These are phyloP conservation scores for Chlamydotis undulata DNA, from an alignment of 2,113 vertebrate species.

Conservation along the genomic window DNA sequence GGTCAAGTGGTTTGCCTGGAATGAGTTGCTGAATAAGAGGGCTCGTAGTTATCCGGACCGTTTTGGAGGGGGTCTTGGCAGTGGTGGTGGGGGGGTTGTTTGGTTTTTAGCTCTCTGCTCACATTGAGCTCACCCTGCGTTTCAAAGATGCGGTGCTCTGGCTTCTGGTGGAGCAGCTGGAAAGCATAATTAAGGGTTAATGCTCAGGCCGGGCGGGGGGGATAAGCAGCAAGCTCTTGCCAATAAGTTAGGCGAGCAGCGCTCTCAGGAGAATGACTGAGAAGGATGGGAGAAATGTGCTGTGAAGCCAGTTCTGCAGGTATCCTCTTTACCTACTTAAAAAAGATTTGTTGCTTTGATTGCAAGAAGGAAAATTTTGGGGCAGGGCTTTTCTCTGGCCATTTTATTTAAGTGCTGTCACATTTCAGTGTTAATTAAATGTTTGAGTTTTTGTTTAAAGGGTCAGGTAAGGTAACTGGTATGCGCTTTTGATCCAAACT, in stretches of 20 bases:
- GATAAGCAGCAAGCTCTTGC: background rate
- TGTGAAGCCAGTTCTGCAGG: slow-evolving; percentile 1
- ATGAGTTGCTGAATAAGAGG: background rate
- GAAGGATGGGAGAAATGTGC: slow-evolving; percentile 37
- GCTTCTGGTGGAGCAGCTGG: background rate
- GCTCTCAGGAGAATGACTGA: background rate
- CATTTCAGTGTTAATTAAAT: background rate
- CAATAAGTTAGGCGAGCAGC: background rate
- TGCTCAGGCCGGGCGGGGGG: background rate
- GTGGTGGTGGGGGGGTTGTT: background rate
- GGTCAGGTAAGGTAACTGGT: background rate
- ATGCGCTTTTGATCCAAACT: background rate
- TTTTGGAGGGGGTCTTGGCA: background rate
- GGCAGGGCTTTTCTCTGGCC: background rate
- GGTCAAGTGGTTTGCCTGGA: background rate
- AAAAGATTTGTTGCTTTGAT: background rate
- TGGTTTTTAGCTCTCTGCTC: background rate
- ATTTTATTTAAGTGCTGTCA: background rate
- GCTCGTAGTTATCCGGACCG: background rate
- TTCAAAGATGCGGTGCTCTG: background rate
- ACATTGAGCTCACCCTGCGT: background rate
- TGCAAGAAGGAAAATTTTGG: background rate
- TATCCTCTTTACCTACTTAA: slow-evolving; percentile 43
- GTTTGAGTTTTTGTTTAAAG: background rate
- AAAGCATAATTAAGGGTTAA: slow-evolving; percentile 37